Evolutionary conservation across 2,113 vertebrate species (phyloP).

Genomic region (Nyctereutes procyonoides): DNA sequence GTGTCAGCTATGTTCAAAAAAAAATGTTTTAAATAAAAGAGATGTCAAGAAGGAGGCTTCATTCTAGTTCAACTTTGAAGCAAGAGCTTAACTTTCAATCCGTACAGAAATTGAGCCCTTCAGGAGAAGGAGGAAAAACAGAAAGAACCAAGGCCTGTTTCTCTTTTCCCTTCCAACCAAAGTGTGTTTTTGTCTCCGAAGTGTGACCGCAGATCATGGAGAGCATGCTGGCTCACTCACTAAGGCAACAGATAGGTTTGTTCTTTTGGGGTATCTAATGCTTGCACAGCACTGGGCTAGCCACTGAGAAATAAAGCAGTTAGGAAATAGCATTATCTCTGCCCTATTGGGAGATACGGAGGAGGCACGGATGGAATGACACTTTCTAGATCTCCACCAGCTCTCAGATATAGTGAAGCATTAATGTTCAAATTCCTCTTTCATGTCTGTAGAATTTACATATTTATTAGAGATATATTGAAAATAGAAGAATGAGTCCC

Average conservation of each 20-base stretch:
- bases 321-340: background rate
- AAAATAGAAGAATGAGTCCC: constrained; percentile 85
- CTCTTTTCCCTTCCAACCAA: background rate
- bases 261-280: background rate
- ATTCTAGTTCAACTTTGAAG: background rate
- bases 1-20: background rate
- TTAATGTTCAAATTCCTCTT: background rate
- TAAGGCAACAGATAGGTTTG: background rate
- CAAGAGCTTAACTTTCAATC: background rate
- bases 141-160: background rate
- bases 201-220: background rate
- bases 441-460: constrained; percentile 85
- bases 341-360: fast-evolving
- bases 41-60: background rate
- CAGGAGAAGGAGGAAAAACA: background rate
- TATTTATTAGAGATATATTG: constrained; percentile 89
- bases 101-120: background rate
- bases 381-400: background rate
- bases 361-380: background rate
- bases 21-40: background rate
- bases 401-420: background rate
- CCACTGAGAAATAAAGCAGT: background rate
- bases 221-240: background rate
- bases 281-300: background rate
- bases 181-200: background rate